Evolutionary conservation across 2,113 vertebrate species (phyloP), one percentile per base, ranked within the genome.

Genomic region (Setophaga kirtlandii): DNA sequence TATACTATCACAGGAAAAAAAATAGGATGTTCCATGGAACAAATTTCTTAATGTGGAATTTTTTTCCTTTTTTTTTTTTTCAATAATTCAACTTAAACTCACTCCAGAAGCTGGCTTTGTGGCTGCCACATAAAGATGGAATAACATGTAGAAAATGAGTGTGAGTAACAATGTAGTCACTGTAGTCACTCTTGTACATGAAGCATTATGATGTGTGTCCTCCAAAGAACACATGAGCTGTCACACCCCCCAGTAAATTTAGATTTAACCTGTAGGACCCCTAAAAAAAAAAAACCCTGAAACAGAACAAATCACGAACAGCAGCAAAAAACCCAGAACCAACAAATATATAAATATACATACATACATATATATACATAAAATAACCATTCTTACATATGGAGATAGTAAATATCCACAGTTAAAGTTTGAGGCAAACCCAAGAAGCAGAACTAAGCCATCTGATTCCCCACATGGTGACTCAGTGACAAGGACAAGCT

Each of bases 131-230:
- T 9, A 12, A 60, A 58, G 49, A 68, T 5, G 5, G 33, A 75
- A 83, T 30, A 71, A 41, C 12, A 12, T 31, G 52, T 30, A 44
- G 84, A 84, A 60, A 87, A 70, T 6, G 2, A 70, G 15, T 12
- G 11, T n/a, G 15, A 79, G 17, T 35, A 55, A 42, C 0, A 44
- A 49, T 2, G 0, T 2, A 65, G 55, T n/a, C 47, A 31, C 37
- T 11, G 37, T 39, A 39, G 37, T 39, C 37, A 39, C 27, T 37
- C 18, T 47, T 30, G 33, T 42, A 37, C 21, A 17, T 19, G 24
- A 84, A 83, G 25, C 28, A 27, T 20, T 33, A 23, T 18, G 44
- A 80, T 11, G 12, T 1, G 0, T 9, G 47, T 33, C 49, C 33
- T 63, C 33, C 23, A 77, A 71, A 87, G 17, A 65, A 58, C 4